Conservation (phyloP, 2,113 vertebrate genomes). For the Chelonoidis abingdonii region DNA sequence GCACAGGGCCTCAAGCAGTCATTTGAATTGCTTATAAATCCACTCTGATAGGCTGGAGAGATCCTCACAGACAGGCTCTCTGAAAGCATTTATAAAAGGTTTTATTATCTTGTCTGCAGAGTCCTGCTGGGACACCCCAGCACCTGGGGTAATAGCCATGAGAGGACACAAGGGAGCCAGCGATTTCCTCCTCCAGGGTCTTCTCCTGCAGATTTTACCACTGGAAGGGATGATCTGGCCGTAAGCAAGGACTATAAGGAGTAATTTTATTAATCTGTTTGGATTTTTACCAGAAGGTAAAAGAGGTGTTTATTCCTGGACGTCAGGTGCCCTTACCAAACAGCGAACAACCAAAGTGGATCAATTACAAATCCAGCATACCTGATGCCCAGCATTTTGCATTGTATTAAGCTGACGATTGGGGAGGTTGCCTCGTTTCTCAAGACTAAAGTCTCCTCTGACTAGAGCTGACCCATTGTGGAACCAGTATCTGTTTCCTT, state of each 20-base stretch:
- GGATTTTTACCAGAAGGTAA: background rate
- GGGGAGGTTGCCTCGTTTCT: background rate
- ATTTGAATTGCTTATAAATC: background rate
- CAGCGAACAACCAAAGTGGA: background rate
- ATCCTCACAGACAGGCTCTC: background rate
- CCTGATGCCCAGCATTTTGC: background rate
- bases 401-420: background rate
- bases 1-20: background rate
- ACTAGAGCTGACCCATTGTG: background rate
- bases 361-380: slow-evolving; percentile 3
- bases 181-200: background rate
- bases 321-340: background rate
- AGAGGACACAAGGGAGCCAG: background rate
- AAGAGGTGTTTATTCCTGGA: background rate
- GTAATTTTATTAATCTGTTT: background rate
- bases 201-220: background rate
- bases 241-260: background rate
- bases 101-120: background rate
- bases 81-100: background rate
- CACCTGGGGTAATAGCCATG: background rate
- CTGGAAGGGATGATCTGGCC: background rate
- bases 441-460: background rate
- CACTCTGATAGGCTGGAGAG: background rate
- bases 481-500: background rate
- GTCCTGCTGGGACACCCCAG: background rate